These are phyloP conservation scores for Listronotus oregonensis DNA, from an alignment of 1,140 invertebrate genomes.

Conservation along the genomic window DNA sequence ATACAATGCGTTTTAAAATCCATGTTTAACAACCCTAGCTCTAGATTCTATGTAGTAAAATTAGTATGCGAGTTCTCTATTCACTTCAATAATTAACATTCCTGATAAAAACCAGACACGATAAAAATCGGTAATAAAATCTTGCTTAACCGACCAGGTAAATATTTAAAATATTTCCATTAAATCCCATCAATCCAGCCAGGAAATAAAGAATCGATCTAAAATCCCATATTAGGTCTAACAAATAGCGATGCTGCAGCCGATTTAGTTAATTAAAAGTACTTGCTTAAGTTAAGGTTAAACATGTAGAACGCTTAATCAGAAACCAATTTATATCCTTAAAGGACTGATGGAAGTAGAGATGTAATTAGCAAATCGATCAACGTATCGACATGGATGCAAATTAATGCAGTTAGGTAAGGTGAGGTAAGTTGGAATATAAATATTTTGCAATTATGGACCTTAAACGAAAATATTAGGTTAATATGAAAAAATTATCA, in stretches of 20 bases:
- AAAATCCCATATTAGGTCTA: constrained; percentile 27
- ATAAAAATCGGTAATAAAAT: constrained; percentile 20
- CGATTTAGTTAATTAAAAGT: constrained; percentile 32
- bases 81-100: constrained; percentile 2
- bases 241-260: constrained; percentile 13
- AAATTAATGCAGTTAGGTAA: neutral
- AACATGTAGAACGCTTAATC: constrained; percentile 28
- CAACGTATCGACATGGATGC: neutral
- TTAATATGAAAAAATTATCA: too few relatives aligned
- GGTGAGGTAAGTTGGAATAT: too few relatives aligned
- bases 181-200: constrained; percentile 16
- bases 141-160: constrained; percentile 10
- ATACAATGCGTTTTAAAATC: too few relatives aligned
- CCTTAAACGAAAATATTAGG: too few relatives aligned
- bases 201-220: constrained; percentile 26
- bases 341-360: neutral
- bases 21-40: too few relatives aligned
- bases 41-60: neutral
- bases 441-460: too few relatives aligned
- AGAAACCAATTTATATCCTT: constrained; percentile 28
- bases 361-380: neutral
- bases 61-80: neutral
- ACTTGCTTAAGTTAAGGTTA: constrained; percentile 12
- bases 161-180: constrained; percentile 30
- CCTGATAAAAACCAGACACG: constrained; percentile 1